Conservation (phyloP, 2,888 invertebrate genomes). For the Thysanoteuthis rhombus region DNA sequence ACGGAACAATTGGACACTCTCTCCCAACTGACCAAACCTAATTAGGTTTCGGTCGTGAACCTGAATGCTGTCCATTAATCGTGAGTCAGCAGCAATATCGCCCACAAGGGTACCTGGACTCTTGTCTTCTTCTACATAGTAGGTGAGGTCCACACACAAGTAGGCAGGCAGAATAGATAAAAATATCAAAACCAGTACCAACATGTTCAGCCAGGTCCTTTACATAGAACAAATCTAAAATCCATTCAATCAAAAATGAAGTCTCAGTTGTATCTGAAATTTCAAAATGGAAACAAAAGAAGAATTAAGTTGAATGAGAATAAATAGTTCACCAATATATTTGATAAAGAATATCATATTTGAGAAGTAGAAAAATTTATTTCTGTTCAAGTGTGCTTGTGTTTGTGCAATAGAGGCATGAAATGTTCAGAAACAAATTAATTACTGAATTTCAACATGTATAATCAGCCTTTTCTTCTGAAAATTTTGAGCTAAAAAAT, state of each 20-base stretch:
- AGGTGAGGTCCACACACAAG: neutral
- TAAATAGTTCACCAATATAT: too few species aligned
- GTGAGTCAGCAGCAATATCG: conserved; percentile 12
- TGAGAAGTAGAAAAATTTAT: neutral
- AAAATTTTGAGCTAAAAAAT: too few species aligned
- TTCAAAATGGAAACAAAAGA: neutral
- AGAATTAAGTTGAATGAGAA: neutral
- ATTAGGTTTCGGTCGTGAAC: neutral
- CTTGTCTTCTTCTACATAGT: neutral
- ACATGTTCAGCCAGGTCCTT: conserved; percentile 12
- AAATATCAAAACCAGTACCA: neutral
- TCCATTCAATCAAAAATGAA: conserved; percentile 12
- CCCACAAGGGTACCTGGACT: neutral
- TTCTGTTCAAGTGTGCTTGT: neutral
- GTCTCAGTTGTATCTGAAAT: neutral
- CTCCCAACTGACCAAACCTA: neutral
- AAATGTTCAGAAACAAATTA: too few species aligned
- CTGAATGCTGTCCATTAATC: conserved; percentile 12
- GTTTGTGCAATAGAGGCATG: neutral
- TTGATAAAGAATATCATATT: neutral
- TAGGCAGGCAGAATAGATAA: conserved; percentile 12
- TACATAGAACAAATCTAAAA: conserved; percentile 12
- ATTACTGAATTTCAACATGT: too few species aligned
- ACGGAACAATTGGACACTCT: conserved; percentile 12
- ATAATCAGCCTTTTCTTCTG: too few species aligned